phyloP scores from a whole-genome alignment of 2,888 invertebrate species.

The Macrophya annulata region DNA sequence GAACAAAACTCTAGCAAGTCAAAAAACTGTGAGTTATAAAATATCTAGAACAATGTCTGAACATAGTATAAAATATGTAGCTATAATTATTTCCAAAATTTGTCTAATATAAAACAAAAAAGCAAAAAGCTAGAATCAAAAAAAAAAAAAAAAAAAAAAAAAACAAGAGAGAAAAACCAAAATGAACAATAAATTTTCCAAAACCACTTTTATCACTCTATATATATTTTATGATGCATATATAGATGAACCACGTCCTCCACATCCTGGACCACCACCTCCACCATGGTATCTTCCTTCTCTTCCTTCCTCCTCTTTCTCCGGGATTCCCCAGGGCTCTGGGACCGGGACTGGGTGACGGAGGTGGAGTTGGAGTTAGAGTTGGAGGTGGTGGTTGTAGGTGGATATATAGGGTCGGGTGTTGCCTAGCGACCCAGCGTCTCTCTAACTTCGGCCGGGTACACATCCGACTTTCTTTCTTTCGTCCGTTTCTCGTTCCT shows the following conservation, averaged over 20 bases:
- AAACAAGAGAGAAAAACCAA: too few species aligned
- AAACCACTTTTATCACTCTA: neutral
- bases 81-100: too few species aligned
- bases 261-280: slow-evolving; percentile 22
- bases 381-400: slow-evolving; percentile 32
- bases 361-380: neutral
- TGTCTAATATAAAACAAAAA: too few species aligned
- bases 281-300: slow-evolving; percentile 48
- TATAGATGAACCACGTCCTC: slow-evolving; percentile 5
- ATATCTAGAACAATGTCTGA: too few species aligned
- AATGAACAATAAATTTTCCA: too few species aligned
- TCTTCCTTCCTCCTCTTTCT: slow-evolving; percentile 39
- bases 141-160: too few species aligned
- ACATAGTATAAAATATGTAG: too few species aligned
- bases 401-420: slow-evolving; percentile 28
- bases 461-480: slow-evolving; percentile 59
- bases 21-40: too few species aligned
- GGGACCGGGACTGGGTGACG: slow-evolving; percentile 19
- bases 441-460: slow-evolving; percentile 54
- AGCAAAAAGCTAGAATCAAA: too few species aligned
- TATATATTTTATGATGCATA: too few species aligned
- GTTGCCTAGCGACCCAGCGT: slow-evolving; percentile 57
- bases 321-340: slow-evolving; percentile 53
- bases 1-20: too few species aligned
- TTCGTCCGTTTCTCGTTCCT: slow-evolving; percentile 59